Conservation (phyloP, 2,113 vertebrate genomes). For the Monarcha castaneiventris region DNA sequence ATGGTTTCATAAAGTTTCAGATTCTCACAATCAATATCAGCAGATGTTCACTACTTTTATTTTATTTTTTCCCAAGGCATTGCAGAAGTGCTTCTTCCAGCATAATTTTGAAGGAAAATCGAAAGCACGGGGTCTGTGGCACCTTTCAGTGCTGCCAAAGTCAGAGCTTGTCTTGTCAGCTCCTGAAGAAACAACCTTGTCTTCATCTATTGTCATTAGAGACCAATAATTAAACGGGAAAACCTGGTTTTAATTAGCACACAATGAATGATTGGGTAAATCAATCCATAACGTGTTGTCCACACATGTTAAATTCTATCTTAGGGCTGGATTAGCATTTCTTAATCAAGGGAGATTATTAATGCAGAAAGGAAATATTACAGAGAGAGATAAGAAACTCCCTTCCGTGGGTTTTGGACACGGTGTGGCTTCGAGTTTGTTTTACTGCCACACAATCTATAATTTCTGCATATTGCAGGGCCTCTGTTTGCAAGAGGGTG, state of each 20-base stretch:
- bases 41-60: conserved; percentile 69
- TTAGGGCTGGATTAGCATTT: conserved; percentile 51
- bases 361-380: background rate
- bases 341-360: background rate
- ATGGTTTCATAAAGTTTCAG: conserved; percentile 69
- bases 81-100: conserved; percentile 61
- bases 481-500: background rate
- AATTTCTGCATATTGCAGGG: background rate
- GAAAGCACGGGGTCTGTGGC: conserved; percentile 12
- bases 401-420: accelerated
- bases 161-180: conserved; percentile 12
- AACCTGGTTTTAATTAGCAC: conserved; percentile 76
- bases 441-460: background rate
- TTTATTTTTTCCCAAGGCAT: conserved; percentile 65
- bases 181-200: conserved; percentile 69
- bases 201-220: conserved; percentile 66
- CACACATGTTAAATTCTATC: conserved; percentile 5
- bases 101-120: conserved; percentile 47
- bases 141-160: conserved; percentile 27
- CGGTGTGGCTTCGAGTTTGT: accelerated
- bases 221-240: conserved; percentile 78
- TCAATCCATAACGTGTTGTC: conserved; percentile 63
- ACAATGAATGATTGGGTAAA: conserved; percentile 73
- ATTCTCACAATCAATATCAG: conserved; percentile 70
- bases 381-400: background rate